A percentile compares a stretch with the other conserved stretches of the same genome.
These are phyloP conservation scores for Poeciliopsis presidionis DNA, from an alignment of 2,797 vertebrate genomes.

Conservation along the genomic window DNA sequence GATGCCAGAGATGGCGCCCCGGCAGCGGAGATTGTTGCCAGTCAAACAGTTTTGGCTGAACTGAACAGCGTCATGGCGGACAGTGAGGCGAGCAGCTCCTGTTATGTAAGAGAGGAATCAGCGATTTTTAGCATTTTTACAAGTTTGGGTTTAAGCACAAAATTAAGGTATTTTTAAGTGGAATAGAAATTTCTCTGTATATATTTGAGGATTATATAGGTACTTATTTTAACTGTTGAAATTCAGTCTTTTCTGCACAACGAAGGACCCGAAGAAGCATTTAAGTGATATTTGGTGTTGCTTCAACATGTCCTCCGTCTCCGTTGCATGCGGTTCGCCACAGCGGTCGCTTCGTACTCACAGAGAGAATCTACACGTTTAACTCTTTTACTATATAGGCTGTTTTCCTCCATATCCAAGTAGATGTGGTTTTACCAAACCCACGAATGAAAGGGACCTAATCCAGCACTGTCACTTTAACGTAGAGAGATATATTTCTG, in stretches of 20 bases:
- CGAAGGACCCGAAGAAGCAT: slow-evolving; percentile 21
- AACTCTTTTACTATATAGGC: slow-evolving; percentile 46
- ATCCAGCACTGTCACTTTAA: slow-evolving; percentile 80
- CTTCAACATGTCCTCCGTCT: slow-evolving; percentile 5
- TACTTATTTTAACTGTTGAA: slow-evolving; percentile 49
- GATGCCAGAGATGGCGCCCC: slow-evolving; percentile 24
- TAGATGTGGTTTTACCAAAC: slow-evolving; percentile 33
- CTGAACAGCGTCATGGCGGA: slow-evolving; percentile 67
- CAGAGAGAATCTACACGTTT: slow-evolving; percentile 56
- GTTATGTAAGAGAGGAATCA: slow-evolving; percentile 35
- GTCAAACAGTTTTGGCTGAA: slow-evolving; percentile 47
- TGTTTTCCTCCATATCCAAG: slow-evolving; percentile 38
- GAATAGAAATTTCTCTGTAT: slow-evolving; percentile 62
- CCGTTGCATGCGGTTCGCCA: slow-evolving; percentile 40
- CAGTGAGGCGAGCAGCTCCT: slow-evolving; percentile 58
- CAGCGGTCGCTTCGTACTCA: slow-evolving; percentile 61
- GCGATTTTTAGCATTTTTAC: slow-evolving; percentile 71
- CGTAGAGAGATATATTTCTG: slow-evolving; percentile 37
- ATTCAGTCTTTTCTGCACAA: slow-evolving; percentile 59
- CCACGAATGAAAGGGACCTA: slow-evolving; percentile 53
- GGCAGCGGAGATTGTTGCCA: slow-evolving; percentile 37
- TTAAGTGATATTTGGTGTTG: slow-evolving; percentile 33
- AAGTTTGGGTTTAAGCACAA: slow-evolving; percentile 72
- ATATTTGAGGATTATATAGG: slow-evolving; percentile 61
- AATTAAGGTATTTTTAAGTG: slow-evolving; percentile 66